Percentiles rank a stretch among this genome's conserved stretches.
Conservation (phyloP, 2,113 vertebrate genomes). For the Puntigrus tetrazona region DNA sequence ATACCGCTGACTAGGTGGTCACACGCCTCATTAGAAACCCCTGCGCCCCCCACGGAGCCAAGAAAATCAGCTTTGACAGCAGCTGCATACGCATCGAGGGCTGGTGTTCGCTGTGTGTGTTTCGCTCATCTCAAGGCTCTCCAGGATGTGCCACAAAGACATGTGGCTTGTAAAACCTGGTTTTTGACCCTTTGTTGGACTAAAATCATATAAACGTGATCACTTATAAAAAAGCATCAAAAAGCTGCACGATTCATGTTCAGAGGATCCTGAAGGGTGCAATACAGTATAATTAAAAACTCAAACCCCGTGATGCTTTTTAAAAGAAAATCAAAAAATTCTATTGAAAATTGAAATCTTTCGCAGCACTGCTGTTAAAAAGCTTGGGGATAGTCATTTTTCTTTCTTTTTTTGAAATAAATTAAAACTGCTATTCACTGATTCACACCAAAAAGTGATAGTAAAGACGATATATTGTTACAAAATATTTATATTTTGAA, state of each 20-base stretch:
- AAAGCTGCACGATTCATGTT: background rate
- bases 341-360: no score
- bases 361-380: no score
- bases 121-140: conserved; percentile 53
- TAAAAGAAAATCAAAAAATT: no score
- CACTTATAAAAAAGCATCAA: background rate
- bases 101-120: conserved; percentile 58
- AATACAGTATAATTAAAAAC: background rate
- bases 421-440: no score
- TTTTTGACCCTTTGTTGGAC: background rate
- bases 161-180: background rate
- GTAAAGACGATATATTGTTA: no score
- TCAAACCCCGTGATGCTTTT: no score
- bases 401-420: no score
- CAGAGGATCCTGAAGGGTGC: background rate
- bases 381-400: no score
- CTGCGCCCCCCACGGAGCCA: conserved; percentile 44
- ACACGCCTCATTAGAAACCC: conserved; percentile 64
- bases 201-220: no score
- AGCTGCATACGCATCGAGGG: background rate
- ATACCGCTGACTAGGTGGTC: conserved; percentile 71
- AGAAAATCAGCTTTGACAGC: conserved; percentile 50
- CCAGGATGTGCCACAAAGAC: conserved; percentile 57
- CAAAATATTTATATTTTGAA: no score
- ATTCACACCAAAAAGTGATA: no score